Conservation (phyloP, 2,797 vertebrate genomes). For the Sandelia bainsii region DNA sequence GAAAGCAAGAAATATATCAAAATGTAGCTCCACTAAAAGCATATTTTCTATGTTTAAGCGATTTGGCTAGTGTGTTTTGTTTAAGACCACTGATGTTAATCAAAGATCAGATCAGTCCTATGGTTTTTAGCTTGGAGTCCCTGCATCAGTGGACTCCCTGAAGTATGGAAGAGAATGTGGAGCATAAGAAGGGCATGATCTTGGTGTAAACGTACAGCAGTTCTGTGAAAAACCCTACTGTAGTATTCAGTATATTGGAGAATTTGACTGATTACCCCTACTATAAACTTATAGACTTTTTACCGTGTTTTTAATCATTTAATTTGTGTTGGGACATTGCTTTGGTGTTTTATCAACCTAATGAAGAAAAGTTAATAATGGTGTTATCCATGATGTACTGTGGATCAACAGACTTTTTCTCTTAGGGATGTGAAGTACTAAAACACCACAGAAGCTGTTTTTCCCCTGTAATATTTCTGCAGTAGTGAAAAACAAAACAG, state of each 20-base stretch:
- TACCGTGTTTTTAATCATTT: too few relatives aligned
- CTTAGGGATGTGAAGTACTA: not conserved
- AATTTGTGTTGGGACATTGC: too few relatives aligned
- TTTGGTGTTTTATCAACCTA: not conserved
- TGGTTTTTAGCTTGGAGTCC: not conserved
- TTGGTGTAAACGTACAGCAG: not conserved
- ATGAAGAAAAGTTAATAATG: too few relatives aligned
- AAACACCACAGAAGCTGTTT: not conserved
- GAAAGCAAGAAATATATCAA: not conserved
- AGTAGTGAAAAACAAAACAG: not conserved
- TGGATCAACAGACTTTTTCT: not conserved
- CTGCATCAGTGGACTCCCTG: not conserved
- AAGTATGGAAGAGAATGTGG: not conserved
- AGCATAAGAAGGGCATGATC: not conserved
- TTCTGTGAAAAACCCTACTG: not conserved
- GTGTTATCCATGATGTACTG: too few relatives aligned
- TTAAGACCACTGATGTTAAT: not conserved
- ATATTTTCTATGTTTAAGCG: not conserved
- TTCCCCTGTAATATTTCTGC: conserved; percentile 1
- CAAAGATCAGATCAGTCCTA: not conserved
- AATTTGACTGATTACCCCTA: too few relatives aligned
- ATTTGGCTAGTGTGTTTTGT: not conserved
- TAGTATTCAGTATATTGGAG: not conserved
- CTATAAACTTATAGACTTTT: too few relatives aligned
- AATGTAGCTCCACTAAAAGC: not conserved